Evolutionary conservation across 2,888 invertebrate genomes (phyloP).

Genomic region (Drosophila kokeensis): DNA sequence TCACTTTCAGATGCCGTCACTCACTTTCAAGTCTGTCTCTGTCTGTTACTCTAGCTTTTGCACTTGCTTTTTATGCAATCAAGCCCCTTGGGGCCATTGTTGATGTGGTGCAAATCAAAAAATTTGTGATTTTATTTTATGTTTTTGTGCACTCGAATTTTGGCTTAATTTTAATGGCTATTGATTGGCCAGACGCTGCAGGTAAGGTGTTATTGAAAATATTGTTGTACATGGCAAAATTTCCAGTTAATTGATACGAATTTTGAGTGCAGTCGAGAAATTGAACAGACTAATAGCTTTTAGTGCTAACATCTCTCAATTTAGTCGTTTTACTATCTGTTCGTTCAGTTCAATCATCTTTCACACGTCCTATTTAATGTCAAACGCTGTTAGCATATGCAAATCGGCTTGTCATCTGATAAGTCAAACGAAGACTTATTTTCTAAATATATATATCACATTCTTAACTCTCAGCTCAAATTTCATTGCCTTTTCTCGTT

Average conservation of each 20-base stretch:
- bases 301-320: neutral
- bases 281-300: neutral
- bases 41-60: slow-evolving; percentile 10
- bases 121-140: slow-evolving; percentile 38
- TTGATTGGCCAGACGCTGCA: slow-evolving; percentile 30
- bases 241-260: slow-evolving; percentile 31
- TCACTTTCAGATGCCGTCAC: slow-evolving; percentile 43
- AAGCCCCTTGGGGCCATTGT: slow-evolving; percentile 45
- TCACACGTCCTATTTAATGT: slow-evolving; percentile 50
- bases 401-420: slow-evolving; percentile 27
- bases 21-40: slow-evolving; percentile 11
- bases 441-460: slow-evolving; percentile 16
- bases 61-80: slow-evolving; percentile 59
- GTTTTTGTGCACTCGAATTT: slow-evolving; percentile 27
- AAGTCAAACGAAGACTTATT: slow-evolving; percentile 30
- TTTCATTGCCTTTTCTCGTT: slow-evolving; percentile 38
- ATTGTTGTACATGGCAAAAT: slow-evolving; percentile 16
- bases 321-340: neutral
- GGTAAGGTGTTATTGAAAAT: slow-evolving; percentile 32
- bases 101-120: slow-evolving; percentile 33
- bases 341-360: slow-evolving; percentile 8
- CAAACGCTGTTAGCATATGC: slow-evolving; percentile 26
- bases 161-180: slow-evolving; percentile 21
- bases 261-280: neutral
- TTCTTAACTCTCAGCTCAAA: slow-evolving; percentile 34